Evolutionary conservation across 2,113 vertebrate species (phyloP).

Genomic region (Ceyx margarethae): DNA sequence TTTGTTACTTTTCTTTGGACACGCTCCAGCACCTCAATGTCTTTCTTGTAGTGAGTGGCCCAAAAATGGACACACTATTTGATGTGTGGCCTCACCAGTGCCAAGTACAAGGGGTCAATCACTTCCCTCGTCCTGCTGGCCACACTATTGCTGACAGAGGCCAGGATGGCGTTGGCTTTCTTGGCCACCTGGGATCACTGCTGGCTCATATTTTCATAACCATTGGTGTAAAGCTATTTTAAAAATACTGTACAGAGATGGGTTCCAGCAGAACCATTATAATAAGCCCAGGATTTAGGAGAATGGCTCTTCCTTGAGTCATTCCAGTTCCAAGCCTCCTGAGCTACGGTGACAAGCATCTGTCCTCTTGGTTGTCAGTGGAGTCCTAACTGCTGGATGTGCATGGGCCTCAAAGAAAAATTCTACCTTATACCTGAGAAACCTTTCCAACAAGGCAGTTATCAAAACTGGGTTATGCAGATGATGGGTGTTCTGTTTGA

Average conservation of each 20-base stretch:
- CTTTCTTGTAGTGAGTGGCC: not conserved
- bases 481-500: not conserved
- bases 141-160: not conserved
- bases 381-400: not conserved
- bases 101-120: rapidly evolving
- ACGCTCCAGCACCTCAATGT: not conserved
- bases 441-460: not conserved
- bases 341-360: not conserved
- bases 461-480: not conserved
- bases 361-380: not conserved
- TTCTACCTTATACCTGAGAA: not conserved
- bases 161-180: not conserved
- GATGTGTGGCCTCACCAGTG: not conserved
- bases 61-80: not conserved
- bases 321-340: not conserved
- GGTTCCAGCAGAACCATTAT: not conserved
- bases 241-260: not conserved
- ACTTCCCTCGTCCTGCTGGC: not conserved
- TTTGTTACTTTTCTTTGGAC: not conserved
- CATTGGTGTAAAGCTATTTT: not conserved
- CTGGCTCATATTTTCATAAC: not conserved
- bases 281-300: not conserved
- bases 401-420: not conserved
- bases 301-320: not conserved
- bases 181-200: not conserved